Conservation (phyloP, 2,797 vertebrate genomes). For the Enteromius treurensis region DNA sequence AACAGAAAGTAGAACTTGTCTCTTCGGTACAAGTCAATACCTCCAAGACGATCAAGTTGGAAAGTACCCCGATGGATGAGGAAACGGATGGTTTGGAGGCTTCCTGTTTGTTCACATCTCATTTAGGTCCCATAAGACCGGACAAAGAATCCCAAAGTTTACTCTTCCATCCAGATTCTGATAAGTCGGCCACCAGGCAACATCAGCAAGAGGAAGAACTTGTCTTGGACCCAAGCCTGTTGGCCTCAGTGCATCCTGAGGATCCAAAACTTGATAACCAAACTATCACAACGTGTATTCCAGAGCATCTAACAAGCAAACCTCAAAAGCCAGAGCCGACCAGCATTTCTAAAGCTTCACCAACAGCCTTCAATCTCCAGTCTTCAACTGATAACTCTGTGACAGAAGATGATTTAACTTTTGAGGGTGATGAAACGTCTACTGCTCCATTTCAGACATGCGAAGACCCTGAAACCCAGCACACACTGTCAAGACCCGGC, state of each 20-base stretch:
- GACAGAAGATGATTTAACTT: constrained; percentile 20
- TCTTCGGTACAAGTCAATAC: not conserved
- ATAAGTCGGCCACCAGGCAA: constrained; percentile 45
- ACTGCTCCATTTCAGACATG: constrained; percentile 23
- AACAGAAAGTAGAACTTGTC: constrained; percentile 22
- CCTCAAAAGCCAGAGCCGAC: constrained; percentile 50
- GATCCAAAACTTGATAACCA: constrained; percentile 16
- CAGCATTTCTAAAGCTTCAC: constrained; percentile 52
- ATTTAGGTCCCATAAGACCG: constrained; percentile 51
- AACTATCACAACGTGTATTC: not conserved
- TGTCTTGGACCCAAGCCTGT: constrained; percentile 43
- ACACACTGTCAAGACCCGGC: constrained; percentile 24
- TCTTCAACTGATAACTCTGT: not conserved
- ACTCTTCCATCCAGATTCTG: constrained; percentile 22
- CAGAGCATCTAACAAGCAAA: constrained; percentile 30
- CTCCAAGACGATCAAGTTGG: constrained; percentile 45
- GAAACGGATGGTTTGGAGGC: constrained; percentile 52
- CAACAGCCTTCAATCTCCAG: constrained; percentile 3
- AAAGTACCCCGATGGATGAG: constrained; percentile 56
- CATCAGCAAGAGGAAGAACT: constrained; percentile 44
- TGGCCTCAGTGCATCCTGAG: constrained; percentile 50
- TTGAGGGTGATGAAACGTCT: constrained; percentile 12
- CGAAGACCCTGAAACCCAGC: constrained; percentile 28
- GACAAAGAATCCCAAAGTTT: constrained; percentile 46
- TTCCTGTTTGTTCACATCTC: constrained; percentile 44